Conservation (phyloP, 35 echinoderm and acorn worm species). For the Lytechinus variegatus region DNA sequence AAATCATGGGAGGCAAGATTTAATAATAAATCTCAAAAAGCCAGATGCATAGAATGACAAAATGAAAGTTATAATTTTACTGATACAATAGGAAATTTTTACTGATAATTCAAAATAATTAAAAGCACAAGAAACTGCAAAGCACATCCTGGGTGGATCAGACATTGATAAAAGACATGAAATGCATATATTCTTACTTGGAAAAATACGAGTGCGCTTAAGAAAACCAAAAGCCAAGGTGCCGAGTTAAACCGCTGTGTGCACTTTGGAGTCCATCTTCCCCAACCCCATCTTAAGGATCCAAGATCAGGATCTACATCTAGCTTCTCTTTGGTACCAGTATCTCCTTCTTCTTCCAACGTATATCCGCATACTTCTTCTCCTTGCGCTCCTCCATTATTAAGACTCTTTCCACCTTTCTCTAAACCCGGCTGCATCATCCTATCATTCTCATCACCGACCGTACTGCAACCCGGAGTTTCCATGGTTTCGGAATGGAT, state of each 20-base stretch:
- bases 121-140: too few species aligned
- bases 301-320: background rate
- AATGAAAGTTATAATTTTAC: too few species aligned
- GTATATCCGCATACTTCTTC: background rate
- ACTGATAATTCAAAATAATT: too few species aligned
- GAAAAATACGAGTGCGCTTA: slow-evolving; percentile 32
- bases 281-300: slow-evolving; percentile 48
- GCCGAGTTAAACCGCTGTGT: slow-evolving; percentile 59
- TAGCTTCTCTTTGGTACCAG: background rate
- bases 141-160: too few species aligned
- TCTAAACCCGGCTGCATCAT: background rate
- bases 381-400: background rate
- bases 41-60: too few species aligned
- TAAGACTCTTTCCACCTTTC: background rate
- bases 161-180: too few species aligned
- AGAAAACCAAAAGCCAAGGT: slow-evolving; percentile 37
- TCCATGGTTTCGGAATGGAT: background rate
- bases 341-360: background rate
- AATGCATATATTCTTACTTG: slow-evolving; percentile 28
- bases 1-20: too few species aligned
- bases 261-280: slow-evolving; percentile 49
- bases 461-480: background rate
- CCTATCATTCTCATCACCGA: background rate
- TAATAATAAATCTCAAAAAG: too few species aligned
- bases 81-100: too few species aligned